Evolutionary conservation across 2,113 vertebrate species (phyloP), one percentile per base, ranked within the genome.

Genomic region (Pungitius pungitius): DNA sequence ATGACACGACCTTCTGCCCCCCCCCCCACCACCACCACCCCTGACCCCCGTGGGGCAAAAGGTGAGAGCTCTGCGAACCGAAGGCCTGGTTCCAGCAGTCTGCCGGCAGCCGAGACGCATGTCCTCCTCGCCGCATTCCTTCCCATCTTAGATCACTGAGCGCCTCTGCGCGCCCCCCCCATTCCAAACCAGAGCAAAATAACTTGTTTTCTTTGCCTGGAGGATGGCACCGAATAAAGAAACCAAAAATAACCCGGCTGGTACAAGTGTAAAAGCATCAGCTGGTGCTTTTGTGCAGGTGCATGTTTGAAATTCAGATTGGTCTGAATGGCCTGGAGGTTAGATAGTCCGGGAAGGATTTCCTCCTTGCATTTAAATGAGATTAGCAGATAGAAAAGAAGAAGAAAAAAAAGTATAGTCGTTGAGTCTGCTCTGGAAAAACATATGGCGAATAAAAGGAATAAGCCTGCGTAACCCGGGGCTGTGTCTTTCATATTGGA

Each of bases 91-190:
- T 90, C 87, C 90, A 90, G 85, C 56, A 80, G 80, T 88, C 85
- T 89, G 91, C 86, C 81, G n/a, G 81, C 83, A 91, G 86, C 73
- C 74, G 45, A 87, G 87, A 90, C 62, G 60, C 51, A 79, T 80
- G 89, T 88, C 84, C 81, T 83, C 77, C 76, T 81, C 83, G 40
- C 75, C 26, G n/a, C 91, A 92, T 93, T 92, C 93, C 89, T 88
- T 89, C 90, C 86, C 87, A 75, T 89, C 90, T 92, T 91, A 92
- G 89, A 91, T 87, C 85, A 88, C 82, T 45, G 55, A 77, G 59
- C 70, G 70, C 69, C 69, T 72, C 67, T 67, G 37, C 37, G 66
- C 64, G 39, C 37, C 68, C 56, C 80, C 80, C 68, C 67, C n/a
- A n/a, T 17, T 75, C 66, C 68, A 70, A 42, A 77, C 73, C 66